These are phyloP conservation scores for Bactericera cockerelli DNA, from an alignment of 1,140 invertebrate species.

Conservation along the genomic window DNA sequence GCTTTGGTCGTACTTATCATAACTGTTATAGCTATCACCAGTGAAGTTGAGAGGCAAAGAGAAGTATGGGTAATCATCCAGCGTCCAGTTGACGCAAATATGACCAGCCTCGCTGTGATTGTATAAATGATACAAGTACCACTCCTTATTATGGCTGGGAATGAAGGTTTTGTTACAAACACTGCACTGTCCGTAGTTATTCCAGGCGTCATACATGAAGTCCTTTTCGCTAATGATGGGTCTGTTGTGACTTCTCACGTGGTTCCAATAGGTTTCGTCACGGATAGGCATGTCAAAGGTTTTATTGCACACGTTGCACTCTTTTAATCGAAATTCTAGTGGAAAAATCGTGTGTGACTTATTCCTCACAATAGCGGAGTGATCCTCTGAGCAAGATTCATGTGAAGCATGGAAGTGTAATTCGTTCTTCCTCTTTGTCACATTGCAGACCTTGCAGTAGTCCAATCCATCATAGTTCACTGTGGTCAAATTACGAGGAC, in stretches of 20 bases:
- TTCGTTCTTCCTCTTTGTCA: not conserved
- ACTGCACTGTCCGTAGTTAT: not conserved
- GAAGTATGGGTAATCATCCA: not conserved
- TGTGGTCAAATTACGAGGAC: not conserved
- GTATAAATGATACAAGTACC: constrained; percentile 6
- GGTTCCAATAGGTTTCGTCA: not conserved
- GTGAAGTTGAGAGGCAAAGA: not conserved
- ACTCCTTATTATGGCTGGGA: not conserved
- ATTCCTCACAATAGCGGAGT: no score
- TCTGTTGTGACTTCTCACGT: constrained; percentile 2
- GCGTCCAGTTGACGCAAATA: constrained; percentile 3
- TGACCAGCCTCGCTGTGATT: not conserved
- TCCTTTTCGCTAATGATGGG: constrained; percentile 2
- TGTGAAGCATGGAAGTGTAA: not conserved
- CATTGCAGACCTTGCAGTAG: not conserved
- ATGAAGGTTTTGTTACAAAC: constrained; percentile 4
- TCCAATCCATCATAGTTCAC: not conserved
- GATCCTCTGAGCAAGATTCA: not conserved
- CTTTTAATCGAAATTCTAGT: not conserved
- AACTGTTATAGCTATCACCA: constrained; percentile 1
- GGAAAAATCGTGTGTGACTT: not conserved
- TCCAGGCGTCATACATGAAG: constrained; percentile 1
- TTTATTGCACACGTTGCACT: not conserved
- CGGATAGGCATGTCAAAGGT: not conserved
- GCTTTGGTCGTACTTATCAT: not conserved